phyloP scores from a whole-genome alignment of 2,888 invertebrate genomes.

The Dryobota labecula region DNA sequence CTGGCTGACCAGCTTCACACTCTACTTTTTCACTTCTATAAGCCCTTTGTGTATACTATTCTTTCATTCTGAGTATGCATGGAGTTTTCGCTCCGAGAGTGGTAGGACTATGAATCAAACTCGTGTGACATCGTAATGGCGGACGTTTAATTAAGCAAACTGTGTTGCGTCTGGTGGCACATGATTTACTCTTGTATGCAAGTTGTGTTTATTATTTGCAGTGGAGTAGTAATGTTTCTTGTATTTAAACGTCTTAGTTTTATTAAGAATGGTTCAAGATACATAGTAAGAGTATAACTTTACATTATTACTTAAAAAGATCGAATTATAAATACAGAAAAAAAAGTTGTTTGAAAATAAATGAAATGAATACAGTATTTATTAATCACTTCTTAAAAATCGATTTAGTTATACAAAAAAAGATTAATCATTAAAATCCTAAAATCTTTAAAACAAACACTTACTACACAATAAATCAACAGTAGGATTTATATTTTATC shows the following conservation, averaged over 20 bases:
- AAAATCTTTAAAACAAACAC: constrained; percentile 31
- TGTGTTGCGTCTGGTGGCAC: constrained; percentile 31
- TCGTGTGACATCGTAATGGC: constrained; percentile 47
- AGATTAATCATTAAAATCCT: constrained; percentile 14
- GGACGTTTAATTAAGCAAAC: constrained; percentile 66
- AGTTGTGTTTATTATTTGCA: constrained; percentile 28
- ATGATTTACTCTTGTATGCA: constrained; percentile 50
- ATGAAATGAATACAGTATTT: no score
- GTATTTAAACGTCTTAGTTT: not conserved
- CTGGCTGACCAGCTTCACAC: not conserved
- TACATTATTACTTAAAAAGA: not conserved
- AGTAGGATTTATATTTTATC: constrained; percentile 57
- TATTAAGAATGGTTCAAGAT: not conserved
- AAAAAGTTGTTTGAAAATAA: no score
- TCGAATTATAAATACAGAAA: no score
- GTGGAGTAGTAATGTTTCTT: not conserved
- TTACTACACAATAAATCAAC: constrained; percentile 52
- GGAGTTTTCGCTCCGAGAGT: not conserved
- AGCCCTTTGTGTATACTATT: not conserved
- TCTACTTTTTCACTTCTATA: no score
- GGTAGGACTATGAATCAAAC: constrained; percentile 62
- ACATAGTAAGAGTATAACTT: not conserved
- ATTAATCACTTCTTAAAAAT: no score
- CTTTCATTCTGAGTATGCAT: not conserved
- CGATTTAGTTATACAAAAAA: not conserved